Evolutionary conservation across 2,113 vertebrate genomes (phyloP), one percentile per base, ranked within the genome.

Genomic region (Pedionomus torquatus): DNA sequence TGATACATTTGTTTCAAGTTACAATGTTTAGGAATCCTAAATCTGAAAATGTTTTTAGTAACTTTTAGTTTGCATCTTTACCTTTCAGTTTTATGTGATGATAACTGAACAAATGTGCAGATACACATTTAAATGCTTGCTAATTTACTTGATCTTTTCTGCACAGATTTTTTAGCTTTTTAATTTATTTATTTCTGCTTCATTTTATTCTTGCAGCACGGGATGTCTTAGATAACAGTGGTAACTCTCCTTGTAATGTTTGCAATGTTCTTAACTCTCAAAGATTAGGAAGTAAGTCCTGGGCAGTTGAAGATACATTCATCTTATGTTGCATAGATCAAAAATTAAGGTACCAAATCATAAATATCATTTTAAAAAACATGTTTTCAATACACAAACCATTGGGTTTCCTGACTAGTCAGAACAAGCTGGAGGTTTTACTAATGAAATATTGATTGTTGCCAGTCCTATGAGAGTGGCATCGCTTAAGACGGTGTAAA

Each of bases 361-460:
- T 48, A 94, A 61, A 77, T 16, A 35, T 70, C 2, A 54, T 91
- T 87, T 8, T 14, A 8, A 39, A 79, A 60, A 63, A 11, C 0
- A 0, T 63, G 33, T 83, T 88, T 89, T 80, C 68, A 63, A 52
- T 90, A 63, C 2, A 2, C 6, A 88, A 83, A 78, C 16, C 12
- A 60, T 52, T 64, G 9, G 4, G 26, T 83, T 93, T 93, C 55
- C 33, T 83, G 51, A 86, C 41, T 25, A 79, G 82, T 69, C 46
- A 83, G 82, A 70, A 80, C 30, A 93, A 93, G 63, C 46, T 74
- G 43, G 90, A 88, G 58, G 92, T 80, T 92, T 96, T 96, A 87
- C 58, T 96, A 95, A 96, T 93, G 93, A 94, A 96, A 93, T 96
- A 97, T 97, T 96, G 96, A 97, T 96, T 90, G 64, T 86, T 96